Base-by-base conservation (phyloP, 1,140 invertebrate species). In the Hylyphantes graminicola region DNA sequence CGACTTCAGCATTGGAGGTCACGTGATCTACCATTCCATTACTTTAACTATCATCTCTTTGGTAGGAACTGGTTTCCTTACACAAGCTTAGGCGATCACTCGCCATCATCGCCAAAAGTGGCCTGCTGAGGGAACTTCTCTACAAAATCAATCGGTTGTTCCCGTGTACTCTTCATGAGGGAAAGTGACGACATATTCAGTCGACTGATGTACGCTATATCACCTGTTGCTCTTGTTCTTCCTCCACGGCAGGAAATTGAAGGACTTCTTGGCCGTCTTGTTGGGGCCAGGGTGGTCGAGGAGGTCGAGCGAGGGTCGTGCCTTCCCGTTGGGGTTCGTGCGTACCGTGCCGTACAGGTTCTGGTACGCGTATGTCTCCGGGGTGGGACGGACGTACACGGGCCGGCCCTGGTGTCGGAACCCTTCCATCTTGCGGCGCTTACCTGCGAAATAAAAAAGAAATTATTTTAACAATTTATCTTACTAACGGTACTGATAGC, bases 331-430 rank as follows among this genome's bases (percentile, higher is more conserved):
- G 15, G 70, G 80, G 50, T 75, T 74, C 6, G 15, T 57, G 8
- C 80, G 70, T 8, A 83, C 80, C 7, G 80, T 83, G 8, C 80
- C 80, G 21, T 83, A 83, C 17, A 83, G 17, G 15, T 83, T 83
- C 51, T 83, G 80, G 15, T 83, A 83, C 8, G 80, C 80, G 17
- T 83, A 83, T 13, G 80, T 74, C 2, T 83, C 80, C 35, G 80
- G 70, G n/a, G 80, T 65, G 0, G 70, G 61, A 4, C 57, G 35
- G 15, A 64, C 68, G 12, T 83, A 83, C 15, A 83, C 55, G 5
- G 80, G 80, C 10, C 80, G 68, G 7, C 80, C 80, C 50, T 75
- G 80, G 9, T 83, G 80, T 15, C 80, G 80, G 15, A 57, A 83
- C 19, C 70, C 80, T 21, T 83, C 80, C 80, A 83, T 83, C 53